Base-by-base conservation (phyloP, 2,113 vertebrate genomes). In the Chionomys nivalis region DNA sequence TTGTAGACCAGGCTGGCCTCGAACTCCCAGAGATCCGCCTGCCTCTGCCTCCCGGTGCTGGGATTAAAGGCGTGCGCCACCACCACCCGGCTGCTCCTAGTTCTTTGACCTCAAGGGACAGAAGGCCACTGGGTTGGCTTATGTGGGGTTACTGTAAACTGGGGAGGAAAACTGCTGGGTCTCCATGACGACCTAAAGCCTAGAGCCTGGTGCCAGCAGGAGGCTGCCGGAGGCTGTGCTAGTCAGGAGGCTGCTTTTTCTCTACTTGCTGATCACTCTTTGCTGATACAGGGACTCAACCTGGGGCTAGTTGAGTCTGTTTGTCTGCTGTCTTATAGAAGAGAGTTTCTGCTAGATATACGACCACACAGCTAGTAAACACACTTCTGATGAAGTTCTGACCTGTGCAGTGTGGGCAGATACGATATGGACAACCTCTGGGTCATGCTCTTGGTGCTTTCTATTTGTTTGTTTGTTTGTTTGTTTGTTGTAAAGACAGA, bases 381-480 rank as follows among this genome's bases (percentile, higher is more conserved):
- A 31, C 44, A 66, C 44, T 91, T 72, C n/a, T 36, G 70, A 12
- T 11, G 12, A 58, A 61, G 61, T 61, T 81, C 14, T 63, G n/a
- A 24, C 36, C 26, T n/a, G 21, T 0, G 24, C 1, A 0, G 21
- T 31, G 2, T 23, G 21, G 68, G 4, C 79, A 52, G 75, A 66
- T 33, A 14, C 33, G 23, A 70, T 47, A 88, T 58, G 68, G 2
- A 55, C 23, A 75, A 63, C 68, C 52, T 94, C 58, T 16, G 52
- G 39, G 28, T 33, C 55, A 76, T 23, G 3, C 28, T 61, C 55
- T 63, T 77, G 14, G 24, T 17, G 11, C 65, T 66, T 66, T 26
- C 33, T 68, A 47, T 49, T 44, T 68, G 42, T 31, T 31, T 85
- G n/a, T 86, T 86, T n/a, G n/a, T n/a, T n/a, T n/a, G 66, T 49